Percentiles rank a stretch among this genome's conserved stretches.
These are phyloP conservation scores for Entelurus aequoreus DNA, from an alignment of 2,113 vertebrate species.

Conservation along the genomic window DNA sequence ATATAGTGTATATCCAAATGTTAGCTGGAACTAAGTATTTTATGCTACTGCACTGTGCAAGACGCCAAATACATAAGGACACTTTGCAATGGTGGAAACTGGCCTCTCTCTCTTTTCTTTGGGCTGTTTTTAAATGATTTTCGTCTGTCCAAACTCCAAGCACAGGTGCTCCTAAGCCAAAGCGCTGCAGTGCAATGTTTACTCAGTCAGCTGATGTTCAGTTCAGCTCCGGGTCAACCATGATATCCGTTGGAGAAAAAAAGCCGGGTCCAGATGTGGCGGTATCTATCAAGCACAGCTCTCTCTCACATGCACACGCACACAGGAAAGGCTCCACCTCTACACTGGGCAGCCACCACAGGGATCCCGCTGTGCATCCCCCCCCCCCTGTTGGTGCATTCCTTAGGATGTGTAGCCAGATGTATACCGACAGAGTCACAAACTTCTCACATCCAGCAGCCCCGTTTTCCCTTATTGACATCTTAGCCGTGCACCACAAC, in stretches of 20 bases:
- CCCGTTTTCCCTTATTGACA: slow-evolving; percentile 28
- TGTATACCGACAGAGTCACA: slow-evolving; percentile 1
- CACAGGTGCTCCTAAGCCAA: slow-evolving; percentile 39
- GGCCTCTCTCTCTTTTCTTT: background rate
- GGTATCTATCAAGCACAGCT: slow-evolving; percentile 12
- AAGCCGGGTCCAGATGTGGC: slow-evolving; percentile 21
- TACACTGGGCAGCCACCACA: slow-evolving; percentile 25
- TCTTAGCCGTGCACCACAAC: slow-evolving; percentile 26
- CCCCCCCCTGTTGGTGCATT: slow-evolving; percentile 33
- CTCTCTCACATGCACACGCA: slow-evolving; percentile 11
- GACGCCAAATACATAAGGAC: too few species aligned
- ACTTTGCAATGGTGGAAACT: too few species aligned
- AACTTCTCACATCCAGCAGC: slow-evolving; percentile 1
- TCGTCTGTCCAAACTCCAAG: slow-evolving; percentile 40
- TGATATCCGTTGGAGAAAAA: slow-evolving; percentile 25
- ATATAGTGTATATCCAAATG: too few species aligned
- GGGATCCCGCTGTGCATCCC: slow-evolving; percentile 46
- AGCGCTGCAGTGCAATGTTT: slow-evolving; percentile 34
- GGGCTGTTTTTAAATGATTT: slow-evolving; percentile 8
- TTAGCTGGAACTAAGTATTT: too few species aligned
- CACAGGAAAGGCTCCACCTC: slow-evolving; percentile 23
- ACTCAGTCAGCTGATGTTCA: slow-evolving; percentile 54
- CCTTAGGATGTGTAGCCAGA: slow-evolving; percentile 40
- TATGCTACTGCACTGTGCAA: too few species aligned
- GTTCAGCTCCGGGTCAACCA: slow-evolving; percentile 45